A percentile compares a stretch with the other conserved stretches of the same genome.
phyloP scores from a whole-genome alignment of 2,797 vertebrate species.

The Cossypha niveicapilla region DNA sequence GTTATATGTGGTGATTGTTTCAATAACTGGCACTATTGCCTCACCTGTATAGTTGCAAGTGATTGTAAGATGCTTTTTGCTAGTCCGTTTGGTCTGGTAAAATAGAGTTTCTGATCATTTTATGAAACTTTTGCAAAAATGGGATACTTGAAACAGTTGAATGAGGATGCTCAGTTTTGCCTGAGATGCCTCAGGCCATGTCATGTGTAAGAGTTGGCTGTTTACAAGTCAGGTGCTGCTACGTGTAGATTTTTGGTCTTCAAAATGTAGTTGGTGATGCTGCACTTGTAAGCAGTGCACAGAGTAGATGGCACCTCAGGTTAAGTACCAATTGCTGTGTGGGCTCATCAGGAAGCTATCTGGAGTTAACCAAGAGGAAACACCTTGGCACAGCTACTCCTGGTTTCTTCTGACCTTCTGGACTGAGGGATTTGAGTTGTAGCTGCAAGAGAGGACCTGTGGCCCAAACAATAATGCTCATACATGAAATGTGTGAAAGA shows the following conservation, averaged over 20 bases:
- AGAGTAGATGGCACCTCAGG: background rate
- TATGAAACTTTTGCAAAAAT: background rate
- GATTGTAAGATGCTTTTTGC: background rate
- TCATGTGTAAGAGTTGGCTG: fast-evolving
- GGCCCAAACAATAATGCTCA: background rate
- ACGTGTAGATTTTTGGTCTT: background rate
- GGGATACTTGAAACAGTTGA: background rate
- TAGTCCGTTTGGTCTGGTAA: background rate
- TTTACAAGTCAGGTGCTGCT: background rate
- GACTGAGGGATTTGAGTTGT: background rate
- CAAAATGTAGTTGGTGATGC: background rate
- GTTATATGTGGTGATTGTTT: background rate
- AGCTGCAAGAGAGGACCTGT: background rate
- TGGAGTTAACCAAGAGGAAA: background rate
- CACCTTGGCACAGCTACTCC: background rate
- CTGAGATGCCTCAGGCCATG: background rate
- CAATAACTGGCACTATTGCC: background rate
- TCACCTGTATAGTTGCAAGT: background rate
- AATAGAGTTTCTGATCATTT: background rate
- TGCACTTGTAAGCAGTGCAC: background rate
- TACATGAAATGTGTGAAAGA: fast-evolving
- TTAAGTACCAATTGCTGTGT: background rate
- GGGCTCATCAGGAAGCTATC: background rate
- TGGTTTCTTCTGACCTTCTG: background rate
- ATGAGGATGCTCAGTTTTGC: background rate